These are phyloP conservation scores for Megalopta genalis DNA, from an alignment of 1,140 invertebrate genomes.

Conservation along the genomic window DNA sequence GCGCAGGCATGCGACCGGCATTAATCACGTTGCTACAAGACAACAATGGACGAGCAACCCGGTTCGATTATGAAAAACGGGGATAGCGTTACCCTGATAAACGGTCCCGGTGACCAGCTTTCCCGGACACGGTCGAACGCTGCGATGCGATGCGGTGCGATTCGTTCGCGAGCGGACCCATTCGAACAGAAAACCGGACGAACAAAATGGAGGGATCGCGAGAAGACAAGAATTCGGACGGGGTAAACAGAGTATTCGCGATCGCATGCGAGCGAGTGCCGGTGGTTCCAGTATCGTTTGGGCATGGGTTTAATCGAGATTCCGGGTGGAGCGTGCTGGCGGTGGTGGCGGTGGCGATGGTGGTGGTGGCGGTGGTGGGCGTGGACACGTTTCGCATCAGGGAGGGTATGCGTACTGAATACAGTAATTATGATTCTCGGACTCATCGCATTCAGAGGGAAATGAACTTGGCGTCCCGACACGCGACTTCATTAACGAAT, in stretches of 20 bases:
- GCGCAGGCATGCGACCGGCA: background rate
- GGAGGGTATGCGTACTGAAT: constrained; percentile 63
- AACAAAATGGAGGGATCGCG: background rate
- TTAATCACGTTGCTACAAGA: constrained; percentile 18
- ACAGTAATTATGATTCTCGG: constrained; percentile 71
- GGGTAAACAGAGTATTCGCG: constrained; percentile 36
- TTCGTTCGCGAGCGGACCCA: no score
- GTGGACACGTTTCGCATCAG: constrained; percentile 60
- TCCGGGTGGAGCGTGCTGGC: constrained; percentile 48
- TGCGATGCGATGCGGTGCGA: no score
- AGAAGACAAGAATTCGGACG: constrained; percentile 25
- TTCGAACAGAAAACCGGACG: no score
- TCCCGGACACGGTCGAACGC: no score
- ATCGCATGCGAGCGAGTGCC: constrained; percentile 9
- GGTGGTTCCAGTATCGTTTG: constrained; percentile 48
- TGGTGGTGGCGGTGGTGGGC: constrained; percentile 15
- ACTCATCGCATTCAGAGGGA: constrained; percentile 66
- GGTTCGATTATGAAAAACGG: background rate
- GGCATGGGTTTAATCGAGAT: constrained; percentile 59
- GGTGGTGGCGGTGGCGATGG: background rate
- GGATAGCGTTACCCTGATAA: background rate
- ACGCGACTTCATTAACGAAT: constrained; percentile 72
- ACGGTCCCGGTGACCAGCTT: background rate
- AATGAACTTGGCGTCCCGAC: constrained; percentile 67
- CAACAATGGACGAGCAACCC: constrained; percentile 7